Evolutionary conservation across 92 coral and sea anemone species (phyloP).

Genomic region (Epizoanthus illoricatus): DNA sequence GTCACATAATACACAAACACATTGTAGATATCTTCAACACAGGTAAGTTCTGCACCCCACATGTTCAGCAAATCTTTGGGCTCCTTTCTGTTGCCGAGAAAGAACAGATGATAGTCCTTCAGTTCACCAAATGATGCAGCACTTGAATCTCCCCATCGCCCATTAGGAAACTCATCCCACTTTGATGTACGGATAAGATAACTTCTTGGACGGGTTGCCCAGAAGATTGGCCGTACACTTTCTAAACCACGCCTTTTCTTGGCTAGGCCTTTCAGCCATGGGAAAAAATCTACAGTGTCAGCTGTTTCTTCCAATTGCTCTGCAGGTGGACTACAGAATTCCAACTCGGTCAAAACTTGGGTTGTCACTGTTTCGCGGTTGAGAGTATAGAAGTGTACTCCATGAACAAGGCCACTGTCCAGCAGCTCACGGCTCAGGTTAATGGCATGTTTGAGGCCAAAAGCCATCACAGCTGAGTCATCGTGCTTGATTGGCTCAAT

Average conservation of each 20-base stretch:
- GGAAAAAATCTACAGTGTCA: conserved; percentile 43
- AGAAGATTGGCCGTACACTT: conserved; percentile 83
- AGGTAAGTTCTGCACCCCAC: conserved; percentile 78
- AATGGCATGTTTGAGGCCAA: conserved; percentile 67
- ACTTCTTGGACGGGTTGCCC: conserved; percentile 88
- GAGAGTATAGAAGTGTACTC: conserved; percentile 78
- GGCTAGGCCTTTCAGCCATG: conserved; percentile 66
- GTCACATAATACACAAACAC: conserved; percentile 80
- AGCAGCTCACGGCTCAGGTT: conserved; percentile 66
- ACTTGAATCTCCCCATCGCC: conserved; percentile 83
- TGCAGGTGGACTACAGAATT: conserved; percentile 24
- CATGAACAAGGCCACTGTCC: conserved; percentile 67
- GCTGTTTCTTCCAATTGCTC: conserved; percentile 27
- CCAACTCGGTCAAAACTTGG: conserved; percentile 52
- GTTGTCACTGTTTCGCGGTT: conserved; percentile 65
- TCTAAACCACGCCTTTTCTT: conserved; percentile 67
- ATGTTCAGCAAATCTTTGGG: conserved; percentile 60
- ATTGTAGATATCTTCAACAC: conserved; percentile 63
- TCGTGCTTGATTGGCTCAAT: conserved; percentile 70
- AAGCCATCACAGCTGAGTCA: conserved; percentile 51
- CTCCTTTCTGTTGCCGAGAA: conserved; percentile 57
- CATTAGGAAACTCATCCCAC: conserved; percentile 88
- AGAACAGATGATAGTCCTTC: conserved; percentile 74
- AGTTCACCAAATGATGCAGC: conserved; percentile 87
- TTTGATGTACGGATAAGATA: conserved; percentile 80